phyloP scores from a whole-genome alignment of 2,888 invertebrate genomes.

The Tipula confusa region DNA sequence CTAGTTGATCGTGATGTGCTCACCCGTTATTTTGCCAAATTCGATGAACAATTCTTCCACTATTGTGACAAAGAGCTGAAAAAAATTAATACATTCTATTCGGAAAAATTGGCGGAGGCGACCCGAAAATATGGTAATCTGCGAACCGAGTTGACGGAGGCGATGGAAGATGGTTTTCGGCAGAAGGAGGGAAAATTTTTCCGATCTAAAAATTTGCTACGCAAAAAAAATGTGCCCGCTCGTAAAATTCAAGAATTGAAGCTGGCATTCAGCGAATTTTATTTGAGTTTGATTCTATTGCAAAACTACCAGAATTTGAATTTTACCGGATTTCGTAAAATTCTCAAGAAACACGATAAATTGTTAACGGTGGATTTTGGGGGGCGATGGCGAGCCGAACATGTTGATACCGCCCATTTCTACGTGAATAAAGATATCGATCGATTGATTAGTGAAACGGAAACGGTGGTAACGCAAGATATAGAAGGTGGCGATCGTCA shows the following conservation, averaged over 20 bases:
- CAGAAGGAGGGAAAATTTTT: slow-evolving; percentile 45
- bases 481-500: slow-evolving; percentile 75
- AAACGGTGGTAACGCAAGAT: slow-evolving; percentile 63
- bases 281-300: slow-evolving; percentile 75
- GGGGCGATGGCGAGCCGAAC: slow-evolving; percentile 70
- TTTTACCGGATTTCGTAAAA: slow-evolving; percentile 85
- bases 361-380: slow-evolving; percentile 65
- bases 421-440: slow-evolving; percentile 82
- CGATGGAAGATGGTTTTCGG: slow-evolving; percentile 48
- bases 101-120: slow-evolving; percentile 86
- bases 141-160: slow-evolving; percentile 63
- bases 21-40: slow-evolving; percentile 68
- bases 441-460: slow-evolving; percentile 74
- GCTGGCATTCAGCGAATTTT: slow-evolving; percentile 86
- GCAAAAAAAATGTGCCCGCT: slow-evolving; percentile 53
- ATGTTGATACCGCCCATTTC: slow-evolving; percentile 79
- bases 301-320: slow-evolving; percentile 88
- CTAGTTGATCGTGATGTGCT: slow-evolving; percentile 65
- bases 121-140: slow-evolving; percentile 72
- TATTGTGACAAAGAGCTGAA: slow-evolving; percentile 80
- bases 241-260: slow-evolving; percentile 77
- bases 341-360: slow-evolving; percentile 87
- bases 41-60: slow-evolving; percentile 80
- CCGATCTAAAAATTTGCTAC: slow-evolving; percentile 48
- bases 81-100: slow-evolving; percentile 85